Evolutionary conservation across 2,797 vertebrate genomes (phyloP).

Genomic region (Poeciliopsis infans): DNA sequence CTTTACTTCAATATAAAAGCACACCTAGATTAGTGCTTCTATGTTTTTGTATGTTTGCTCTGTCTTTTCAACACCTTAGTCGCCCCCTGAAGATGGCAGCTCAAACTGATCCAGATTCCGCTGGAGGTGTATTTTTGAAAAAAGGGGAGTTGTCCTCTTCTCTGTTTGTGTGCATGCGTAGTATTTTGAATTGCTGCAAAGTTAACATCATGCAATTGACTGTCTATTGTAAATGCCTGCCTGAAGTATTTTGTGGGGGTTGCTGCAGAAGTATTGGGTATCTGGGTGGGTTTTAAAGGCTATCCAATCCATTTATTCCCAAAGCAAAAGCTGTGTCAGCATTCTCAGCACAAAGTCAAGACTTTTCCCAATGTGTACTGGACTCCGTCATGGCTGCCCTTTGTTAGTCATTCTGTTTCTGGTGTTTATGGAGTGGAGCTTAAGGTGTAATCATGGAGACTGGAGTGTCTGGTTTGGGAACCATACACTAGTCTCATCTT

Average conservation of each 20-base stretch:
- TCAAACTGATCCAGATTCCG: neutral
- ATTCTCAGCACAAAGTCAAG: no score
- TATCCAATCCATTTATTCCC: no score
- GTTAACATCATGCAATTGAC: neutral
- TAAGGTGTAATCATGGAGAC: neutral
- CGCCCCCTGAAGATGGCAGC: neutral
- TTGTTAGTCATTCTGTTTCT: neutral
- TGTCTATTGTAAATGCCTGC: neutral
- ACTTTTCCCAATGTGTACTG: no score
- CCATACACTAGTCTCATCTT: no score
- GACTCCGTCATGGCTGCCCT: no score
- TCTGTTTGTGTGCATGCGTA: neutral
- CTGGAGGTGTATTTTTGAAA: neutral
- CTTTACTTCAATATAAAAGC: neutral
- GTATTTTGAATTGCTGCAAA: neutral
- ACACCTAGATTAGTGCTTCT: neutral
- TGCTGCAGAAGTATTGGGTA: no score
- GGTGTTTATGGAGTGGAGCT: neutral
- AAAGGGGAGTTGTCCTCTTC: neutral
- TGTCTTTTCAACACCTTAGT: neutral
- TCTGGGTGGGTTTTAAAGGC: no score
- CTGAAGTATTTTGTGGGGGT: no score
- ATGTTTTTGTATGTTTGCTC: neutral
- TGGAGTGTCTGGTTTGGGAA: neutral
- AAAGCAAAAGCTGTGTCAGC: no score